phyloP scores from a whole-genome alignment of 2,113 vertebrate genomes.

The Pollachius pollachius region DNA sequence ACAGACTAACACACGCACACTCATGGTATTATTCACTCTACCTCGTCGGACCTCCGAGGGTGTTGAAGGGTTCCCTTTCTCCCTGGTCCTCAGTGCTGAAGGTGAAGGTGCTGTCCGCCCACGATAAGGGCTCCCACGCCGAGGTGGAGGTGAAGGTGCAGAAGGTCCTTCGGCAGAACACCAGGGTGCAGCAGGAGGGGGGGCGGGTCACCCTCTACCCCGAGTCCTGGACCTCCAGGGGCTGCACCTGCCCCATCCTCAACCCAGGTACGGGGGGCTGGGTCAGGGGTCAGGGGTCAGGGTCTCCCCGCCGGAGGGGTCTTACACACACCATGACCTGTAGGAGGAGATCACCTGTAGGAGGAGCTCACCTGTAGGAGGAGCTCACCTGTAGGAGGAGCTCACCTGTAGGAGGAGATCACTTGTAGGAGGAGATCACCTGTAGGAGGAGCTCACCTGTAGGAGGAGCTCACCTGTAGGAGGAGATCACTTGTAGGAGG shows the following conservation, averaged over 20 bases:
- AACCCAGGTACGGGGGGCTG: conserved; percentile 81
- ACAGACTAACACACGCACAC: too few species aligned
- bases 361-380: too few species aligned
- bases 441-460: too few species aligned
- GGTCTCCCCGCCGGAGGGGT: conserved; percentile 13
- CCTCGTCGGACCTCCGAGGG: not conserved
- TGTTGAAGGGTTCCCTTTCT: not conserved
- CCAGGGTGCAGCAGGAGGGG: conserved; percentile 85
- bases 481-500: too few species aligned
- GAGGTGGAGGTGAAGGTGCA: conserved; percentile 96
- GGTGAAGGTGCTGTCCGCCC: conserved; percentile 91
- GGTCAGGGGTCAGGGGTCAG: too few species aligned
- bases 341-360: too few species aligned
- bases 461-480: too few species aligned
- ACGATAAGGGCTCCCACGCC: conserved; percentile 95
- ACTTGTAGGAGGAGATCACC: too few species aligned
- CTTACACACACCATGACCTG: too few species aligned
- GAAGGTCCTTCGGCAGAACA: conserved; percentile 88
- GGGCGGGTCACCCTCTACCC: conserved; percentile 87
- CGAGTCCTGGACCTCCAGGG: conserved; percentile 94
- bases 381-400: too few species aligned
- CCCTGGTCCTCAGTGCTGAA: conserved; percentile 82
- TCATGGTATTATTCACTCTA: too few species aligned
- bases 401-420: too few species aligned
- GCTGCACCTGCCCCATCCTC: conserved; percentile 96